Evolutionary conservation across 92 coral and sea anemone species (phyloP), one percentile per base, ranked within the genome.

Genomic region (Phymanthus crucifer): DNA sequence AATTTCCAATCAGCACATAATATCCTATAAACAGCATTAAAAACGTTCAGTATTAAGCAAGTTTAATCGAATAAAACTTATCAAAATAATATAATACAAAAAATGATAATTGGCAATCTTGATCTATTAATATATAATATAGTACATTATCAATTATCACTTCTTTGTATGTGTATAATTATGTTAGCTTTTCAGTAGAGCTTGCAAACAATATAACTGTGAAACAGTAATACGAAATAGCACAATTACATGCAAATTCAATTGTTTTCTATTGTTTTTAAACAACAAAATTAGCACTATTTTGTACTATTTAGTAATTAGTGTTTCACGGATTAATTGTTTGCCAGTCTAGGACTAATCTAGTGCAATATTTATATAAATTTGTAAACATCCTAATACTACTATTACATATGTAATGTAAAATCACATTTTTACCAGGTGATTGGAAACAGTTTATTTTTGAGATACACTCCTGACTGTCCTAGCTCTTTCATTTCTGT

Each of bases 1-100:
- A 78, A 78, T 66, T 78, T 78, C 82, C 82, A 78, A 72, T 78
- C 82, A 40, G 61, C 70, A 45, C 82, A 78, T 32, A 78, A 35
- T 33, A 64, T 32, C 82, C 82, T 78, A 21, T 57, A 57, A 57
- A n/a, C 66, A 57, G 66, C 29, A 57, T 57, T 21, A 18, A 57
- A 57, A 57, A 48, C 10, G 57, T 48, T 48, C 57, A 48, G 57
- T 12, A 48, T 48, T 48, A 48, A 48, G 57, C 57, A 48, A 48
- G 57, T 48, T 48, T 21, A 48, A 18, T 48, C 57, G 16, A 48
- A 48, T 48, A 48, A 48, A 48, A 48, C 57, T 48, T 48, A 48
- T 48, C 57, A 48, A 48, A 48, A 48, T 48, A 48, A 10, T 10
- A 6, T 6, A 48, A 6, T 48, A 48, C 57, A 48, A 48, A 48